Base-by-base conservation (phyloP, 2,888 invertebrate species). In the Philereme transversata region DNA sequence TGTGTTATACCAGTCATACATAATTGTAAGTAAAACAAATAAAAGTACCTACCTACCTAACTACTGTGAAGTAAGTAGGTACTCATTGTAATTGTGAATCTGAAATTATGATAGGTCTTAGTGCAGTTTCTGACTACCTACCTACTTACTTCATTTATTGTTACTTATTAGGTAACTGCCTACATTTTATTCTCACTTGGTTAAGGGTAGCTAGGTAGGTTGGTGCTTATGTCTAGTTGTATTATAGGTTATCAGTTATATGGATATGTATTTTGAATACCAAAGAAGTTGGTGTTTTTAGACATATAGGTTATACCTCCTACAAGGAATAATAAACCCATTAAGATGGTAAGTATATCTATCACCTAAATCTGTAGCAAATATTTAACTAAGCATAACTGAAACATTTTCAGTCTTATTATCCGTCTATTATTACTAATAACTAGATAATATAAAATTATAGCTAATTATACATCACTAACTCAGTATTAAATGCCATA, bases 341-440 rank as follows among this genome's bases (percentile, higher is more conserved):
- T 86, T 87, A 88, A 86, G 85, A 86, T 83, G 71, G 56, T 68
- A 71, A 58, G 40, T 40, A 38, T 46, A 65, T 67, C 55, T 46
- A 57, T 57, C 38, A 53, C 44, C 35, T 73, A 74, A 67, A 77
- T n/a, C 44, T 73, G 71, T 74, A 77, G 71, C 67, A 73, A 76
- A 74, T 67, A 71, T 76, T 77, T 68, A 70, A 69, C 71, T 55
- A 47, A 35, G 34, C 60, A 62, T 51, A 60, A 55, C 68, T 70
- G 72, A 74, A 75, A 73, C 62, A 64, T 69, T 70, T 68, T 87
- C 88, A 87, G 87, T 87, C 88, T 88, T 86, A 88, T 87, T 87
- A 87, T 87, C 88, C 84, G 86, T 87, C 85, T 86, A 87, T 88
- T 88, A 87, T 83, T 80, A 82, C 70, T 59, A 71, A 74, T 33